Percentiles rank a stretch among this genome's conserved stretches.
Conservation (phyloP, 2,888 invertebrate genomes). For the Cremastinae sp. region DNA sequence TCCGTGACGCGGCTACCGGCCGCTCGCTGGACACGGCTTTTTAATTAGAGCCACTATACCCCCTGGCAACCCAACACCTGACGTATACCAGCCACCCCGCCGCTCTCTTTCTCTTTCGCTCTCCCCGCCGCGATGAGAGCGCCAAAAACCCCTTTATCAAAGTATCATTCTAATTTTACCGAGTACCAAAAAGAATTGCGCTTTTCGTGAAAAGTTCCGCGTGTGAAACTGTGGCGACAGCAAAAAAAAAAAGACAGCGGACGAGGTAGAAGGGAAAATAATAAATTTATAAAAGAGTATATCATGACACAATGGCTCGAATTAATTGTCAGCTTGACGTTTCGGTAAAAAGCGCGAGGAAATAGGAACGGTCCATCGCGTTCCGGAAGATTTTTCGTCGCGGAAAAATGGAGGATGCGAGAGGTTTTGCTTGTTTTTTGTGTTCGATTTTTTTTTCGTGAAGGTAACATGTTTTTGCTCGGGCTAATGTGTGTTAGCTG, state of each 20-base stretch:
- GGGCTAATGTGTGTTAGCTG: slow-evolving; percentile 35
- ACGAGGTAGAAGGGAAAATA: slow-evolving; percentile 21
- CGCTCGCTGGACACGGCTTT: slow-evolving; percentile 78
- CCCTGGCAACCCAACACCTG: slow-evolving; percentile 76
- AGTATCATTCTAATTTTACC: slow-evolving; percentile 79
- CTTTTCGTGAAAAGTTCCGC: slow-evolving; percentile 15
- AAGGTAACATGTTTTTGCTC: slow-evolving; percentile 43
- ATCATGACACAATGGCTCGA: slow-evolving; percentile 32
- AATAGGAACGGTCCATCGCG: background rate
- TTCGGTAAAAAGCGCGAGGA: slow-evolving; percentile 4
- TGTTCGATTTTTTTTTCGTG: slow-evolving; percentile 6
- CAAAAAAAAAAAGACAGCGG: slow-evolving; percentile 30
- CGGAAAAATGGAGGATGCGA: slow-evolving; percentile 1
- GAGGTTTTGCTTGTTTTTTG: slow-evolving; percentile 1
- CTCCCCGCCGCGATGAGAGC: slow-evolving; percentile 19
- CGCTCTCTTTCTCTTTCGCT: slow-evolving; percentile 49
- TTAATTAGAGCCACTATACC: slow-evolving; percentile 78
- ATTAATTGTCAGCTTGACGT: slow-evolving; percentile 37
- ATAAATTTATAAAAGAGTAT: slow-evolving; percentile 50
- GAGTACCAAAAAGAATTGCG: slow-evolving; percentile 74
- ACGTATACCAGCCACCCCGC: slow-evolving; percentile 74
- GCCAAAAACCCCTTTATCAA: slow-evolving; percentile 77
- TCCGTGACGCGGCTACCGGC: slow-evolving; percentile 61
- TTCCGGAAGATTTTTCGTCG: background rate
- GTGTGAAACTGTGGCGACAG: slow-evolving; percentile 2